A percentile compares a stretch with the other conserved stretches of the same genome.
These are phyloP conservation scores for Drymodes brunneopygia DNA, from an alignment of 2,113 vertebrate species.

Conservation along the genomic window DNA sequence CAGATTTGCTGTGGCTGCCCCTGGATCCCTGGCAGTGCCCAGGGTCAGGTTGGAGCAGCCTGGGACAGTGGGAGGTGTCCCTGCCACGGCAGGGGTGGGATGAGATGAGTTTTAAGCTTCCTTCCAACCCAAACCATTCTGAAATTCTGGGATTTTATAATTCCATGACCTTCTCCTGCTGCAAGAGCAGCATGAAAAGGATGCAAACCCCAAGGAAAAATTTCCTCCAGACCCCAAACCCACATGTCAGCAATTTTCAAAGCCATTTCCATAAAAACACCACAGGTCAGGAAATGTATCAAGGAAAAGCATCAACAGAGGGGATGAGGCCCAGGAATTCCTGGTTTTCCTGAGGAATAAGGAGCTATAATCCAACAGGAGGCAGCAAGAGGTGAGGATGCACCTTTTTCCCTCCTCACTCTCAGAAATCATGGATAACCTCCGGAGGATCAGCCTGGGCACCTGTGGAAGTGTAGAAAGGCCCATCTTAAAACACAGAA, in stretches of 20 bases:
- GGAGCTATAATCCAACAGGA: rapidly evolving
- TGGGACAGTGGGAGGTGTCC: rapidly evolving
- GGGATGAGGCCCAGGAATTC: rapidly evolving
- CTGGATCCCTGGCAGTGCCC: neutral
- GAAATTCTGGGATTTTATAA: neutral
- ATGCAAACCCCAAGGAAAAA: neutral
- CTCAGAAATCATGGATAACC: neutral
- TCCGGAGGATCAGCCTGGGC: neutral
- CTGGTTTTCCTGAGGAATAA: neutral
- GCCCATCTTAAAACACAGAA: neutral
- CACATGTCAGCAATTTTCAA: neutral
- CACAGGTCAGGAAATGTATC: neutral
- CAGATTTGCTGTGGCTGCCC: neutral
- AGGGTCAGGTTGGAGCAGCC: neutral
- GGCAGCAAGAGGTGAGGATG: neutral
- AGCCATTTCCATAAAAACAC: neutral
- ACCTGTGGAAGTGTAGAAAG: neutral
- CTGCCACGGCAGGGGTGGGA: neutral
- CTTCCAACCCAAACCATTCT: neutral
- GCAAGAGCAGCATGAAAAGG: neutral
- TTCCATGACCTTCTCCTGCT: neutral
- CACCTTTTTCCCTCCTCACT: neutral
- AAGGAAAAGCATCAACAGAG: neutral
- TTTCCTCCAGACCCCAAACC: neutral
- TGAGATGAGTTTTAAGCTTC: neutral